Conservation (phyloP, 2,113 vertebrate genomes). For the Trichechus manatus region DNA sequence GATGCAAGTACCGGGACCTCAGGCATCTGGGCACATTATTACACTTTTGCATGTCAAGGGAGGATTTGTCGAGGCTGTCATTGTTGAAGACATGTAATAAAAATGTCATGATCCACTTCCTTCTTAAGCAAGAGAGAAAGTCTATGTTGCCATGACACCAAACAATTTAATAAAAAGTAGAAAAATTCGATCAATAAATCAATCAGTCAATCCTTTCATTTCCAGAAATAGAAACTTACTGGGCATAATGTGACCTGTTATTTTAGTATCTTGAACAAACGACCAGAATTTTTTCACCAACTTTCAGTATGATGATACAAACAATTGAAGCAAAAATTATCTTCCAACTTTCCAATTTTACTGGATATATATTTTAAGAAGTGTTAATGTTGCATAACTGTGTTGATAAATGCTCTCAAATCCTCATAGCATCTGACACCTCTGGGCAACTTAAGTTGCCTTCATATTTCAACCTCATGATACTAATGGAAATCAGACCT, state of each 20-base stretch:
- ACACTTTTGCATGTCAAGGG: conserved; percentile 53
- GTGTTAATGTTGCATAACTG: conserved; percentile 46
- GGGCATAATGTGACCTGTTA: conserved; percentile 9
- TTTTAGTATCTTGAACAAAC: conserved; percentile 49
- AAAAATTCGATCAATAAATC: conserved; percentile 68
- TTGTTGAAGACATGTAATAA: conserved; percentile 69
- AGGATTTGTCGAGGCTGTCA: conserved; percentile 61
- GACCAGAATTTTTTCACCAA: conserved; percentile 15
- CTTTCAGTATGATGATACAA: conserved; percentile 13
- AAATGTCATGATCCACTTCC: conserved; percentile 74
- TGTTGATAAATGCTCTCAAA: conserved; percentile 52
- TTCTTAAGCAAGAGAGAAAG: conserved; percentile 62
- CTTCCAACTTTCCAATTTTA: conserved; percentile 31
- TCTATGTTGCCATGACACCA: conserved; percentile 65
- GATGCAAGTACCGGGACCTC: conserved; percentile 38
- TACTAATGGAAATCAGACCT: conserved; percentile 34
- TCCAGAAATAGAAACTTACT: conserved; percentile 43
- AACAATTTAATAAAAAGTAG: conserved; percentile 74
- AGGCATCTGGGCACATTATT: conserved; percentile 38
- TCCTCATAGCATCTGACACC: neutral
- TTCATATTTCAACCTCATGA: conserved; percentile 37
- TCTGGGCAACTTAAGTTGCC: neutral
- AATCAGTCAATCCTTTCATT: conserved; percentile 56
- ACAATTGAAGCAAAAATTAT: conserved; percentile 33
- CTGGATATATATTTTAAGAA: neutral